phyloP scores from a whole-genome alignment of 1,140 invertebrate species.

The Anadara kagoshimensis region DNA sequence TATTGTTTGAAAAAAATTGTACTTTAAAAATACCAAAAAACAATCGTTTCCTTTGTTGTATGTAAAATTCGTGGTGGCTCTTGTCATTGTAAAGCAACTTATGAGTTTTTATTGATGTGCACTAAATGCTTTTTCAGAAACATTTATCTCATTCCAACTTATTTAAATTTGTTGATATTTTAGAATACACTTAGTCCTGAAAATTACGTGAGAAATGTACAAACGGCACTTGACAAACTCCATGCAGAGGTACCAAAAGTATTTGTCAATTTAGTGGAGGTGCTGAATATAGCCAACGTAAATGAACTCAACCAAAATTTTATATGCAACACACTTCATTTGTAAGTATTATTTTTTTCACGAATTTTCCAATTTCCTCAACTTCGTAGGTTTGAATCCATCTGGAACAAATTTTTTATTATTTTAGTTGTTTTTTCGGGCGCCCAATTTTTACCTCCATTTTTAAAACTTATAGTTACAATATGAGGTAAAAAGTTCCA shows the following conservation, averaged over 20 bases:
- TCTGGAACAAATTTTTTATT: not conserved
- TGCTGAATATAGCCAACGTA: conserved; percentile 73
- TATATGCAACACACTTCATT: conserved; percentile 55
- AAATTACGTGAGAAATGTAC: conserved; percentile 80
- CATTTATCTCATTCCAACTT: not conserved
- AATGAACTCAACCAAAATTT: conserved; percentile 50
- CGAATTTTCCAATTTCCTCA: not conserved
- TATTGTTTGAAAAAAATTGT: too few relatives aligned
- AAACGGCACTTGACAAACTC: conserved; percentile 77
- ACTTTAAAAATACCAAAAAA: too few relatives aligned
- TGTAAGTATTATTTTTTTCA: conserved; percentile 41
- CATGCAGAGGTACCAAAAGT: conserved; percentile 82
- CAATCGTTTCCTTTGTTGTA: too few relatives aligned
- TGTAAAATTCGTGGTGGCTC: too few relatives aligned
- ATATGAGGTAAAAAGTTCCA: too few relatives aligned
- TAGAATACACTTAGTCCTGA: conserved; percentile 64
- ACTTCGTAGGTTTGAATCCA: not conserved
- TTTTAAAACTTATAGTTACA: too few relatives aligned
- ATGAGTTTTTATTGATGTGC: too few relatives aligned
- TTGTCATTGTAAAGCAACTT: too few relatives aligned
- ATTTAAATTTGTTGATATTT: not conserved
- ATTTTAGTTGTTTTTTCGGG: conserved; percentile 5
- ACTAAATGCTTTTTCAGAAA: too few relatives aligned
- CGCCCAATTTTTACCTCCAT: too few relatives aligned
- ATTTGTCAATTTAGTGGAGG: conserved; percentile 85